Percentiles rank a stretch among this genome's conserved stretches.
Evolutionary conservation across 2,888 invertebrate genomes (phyloP).

Genomic region (Eupsilia transversa): DNA sequence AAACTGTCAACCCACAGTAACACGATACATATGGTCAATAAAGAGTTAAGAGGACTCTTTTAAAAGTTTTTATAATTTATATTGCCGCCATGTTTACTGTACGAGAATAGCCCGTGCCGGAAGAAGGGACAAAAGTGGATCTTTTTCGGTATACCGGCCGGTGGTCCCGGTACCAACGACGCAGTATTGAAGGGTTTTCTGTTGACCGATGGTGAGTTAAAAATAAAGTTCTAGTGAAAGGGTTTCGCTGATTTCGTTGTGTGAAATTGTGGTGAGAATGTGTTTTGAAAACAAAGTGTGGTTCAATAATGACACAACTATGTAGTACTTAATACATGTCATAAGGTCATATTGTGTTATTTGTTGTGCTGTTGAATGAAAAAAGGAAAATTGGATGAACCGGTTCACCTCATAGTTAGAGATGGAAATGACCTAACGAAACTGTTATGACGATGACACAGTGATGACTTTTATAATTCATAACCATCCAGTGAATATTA

Average conservation of each 20-base stretch:
- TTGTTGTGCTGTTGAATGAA: background rate
- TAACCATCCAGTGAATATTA: background rate
- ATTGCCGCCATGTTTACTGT: constrained; percentile 59
- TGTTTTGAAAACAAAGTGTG: background rate
- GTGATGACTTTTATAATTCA: background rate
- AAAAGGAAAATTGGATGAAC: background rate
- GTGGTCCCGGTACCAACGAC: constrained; percentile 72
- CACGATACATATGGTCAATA: constrained; percentile 83
- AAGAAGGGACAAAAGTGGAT: constrained; percentile 82
- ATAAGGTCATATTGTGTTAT: background rate
- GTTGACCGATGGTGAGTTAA: constrained; percentile 68
- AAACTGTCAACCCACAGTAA: constrained; percentile 72
- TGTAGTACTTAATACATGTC: background rate
- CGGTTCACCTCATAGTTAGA: background rate
- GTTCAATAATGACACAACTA: background rate
- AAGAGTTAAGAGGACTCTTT: constrained; percentile 70
- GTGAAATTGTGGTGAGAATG: constrained; percentile 28
- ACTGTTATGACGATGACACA: background rate
- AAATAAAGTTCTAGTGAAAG: constrained; percentile 50
- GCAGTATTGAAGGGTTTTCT: constrained; percentile 64
- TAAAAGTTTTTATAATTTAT: constrained; percentile 74
- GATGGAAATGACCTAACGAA: background rate
- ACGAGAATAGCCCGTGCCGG: constrained; percentile 80
- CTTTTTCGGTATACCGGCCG: constrained; percentile 81
- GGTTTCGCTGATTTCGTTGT: constrained; percentile 57